These are phyloP conservation scores for Bucco capensis DNA, from an alignment of 2,113 vertebrate species.

Conservation along the genomic window DNA sequence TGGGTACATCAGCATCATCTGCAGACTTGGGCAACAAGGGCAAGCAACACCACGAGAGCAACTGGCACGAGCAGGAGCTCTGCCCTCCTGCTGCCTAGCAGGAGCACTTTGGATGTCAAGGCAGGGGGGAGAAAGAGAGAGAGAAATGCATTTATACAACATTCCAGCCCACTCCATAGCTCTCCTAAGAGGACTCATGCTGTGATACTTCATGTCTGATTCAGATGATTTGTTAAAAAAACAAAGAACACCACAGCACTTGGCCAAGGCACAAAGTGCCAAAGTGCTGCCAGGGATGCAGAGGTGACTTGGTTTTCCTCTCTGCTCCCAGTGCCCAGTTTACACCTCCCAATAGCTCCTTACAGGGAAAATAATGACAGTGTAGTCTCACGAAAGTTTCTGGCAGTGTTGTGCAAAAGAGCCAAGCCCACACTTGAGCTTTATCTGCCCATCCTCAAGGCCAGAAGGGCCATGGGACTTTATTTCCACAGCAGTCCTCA, in stretches of 20 bases:
- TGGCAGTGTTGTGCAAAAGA: neutral
- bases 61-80: conserved; percentile 2
- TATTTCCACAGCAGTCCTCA: neutral
- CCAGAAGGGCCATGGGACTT: neutral
- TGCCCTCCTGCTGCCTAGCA: neutral
- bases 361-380: neutral
- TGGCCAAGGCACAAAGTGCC: neutral
- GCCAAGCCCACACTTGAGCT: neutral
- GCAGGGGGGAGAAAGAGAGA: neutral
- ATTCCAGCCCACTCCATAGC: neutral
- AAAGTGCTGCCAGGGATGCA: too few species aligned
- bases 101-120: neutral
- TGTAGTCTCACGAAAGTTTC: neutral
- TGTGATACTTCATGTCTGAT: neutral
- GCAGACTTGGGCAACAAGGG: conserved; percentile 42
- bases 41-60: conserved; percentile 14
- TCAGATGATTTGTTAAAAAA: neutral
- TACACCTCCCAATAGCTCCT: neutral
- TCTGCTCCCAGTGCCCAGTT: neutral
- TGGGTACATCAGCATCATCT: conserved; percentile 13
- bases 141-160: neutral
- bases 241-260: neutral
- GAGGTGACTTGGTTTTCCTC: neutral
- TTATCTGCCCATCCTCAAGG: too few species aligned
- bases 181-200: neutral